Percentiles rank a stretch among this genome's conserved stretches.
Evolutionary conservation across 64 coral and sea anemone species (phyloP).

Genomic region (Porites australiensis): DNA sequence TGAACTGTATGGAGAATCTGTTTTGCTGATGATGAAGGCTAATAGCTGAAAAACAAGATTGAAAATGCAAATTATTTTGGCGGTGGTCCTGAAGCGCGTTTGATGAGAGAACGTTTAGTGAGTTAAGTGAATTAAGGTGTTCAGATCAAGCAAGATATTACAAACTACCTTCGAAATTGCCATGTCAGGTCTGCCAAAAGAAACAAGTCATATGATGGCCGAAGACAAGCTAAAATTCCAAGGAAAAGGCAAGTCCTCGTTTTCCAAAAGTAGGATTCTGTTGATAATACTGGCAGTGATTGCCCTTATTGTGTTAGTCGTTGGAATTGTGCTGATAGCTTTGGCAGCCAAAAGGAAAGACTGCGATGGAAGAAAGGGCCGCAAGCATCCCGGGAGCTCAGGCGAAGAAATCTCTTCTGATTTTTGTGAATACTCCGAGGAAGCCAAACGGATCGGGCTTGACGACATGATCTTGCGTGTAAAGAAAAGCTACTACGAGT

Average conservation of each 20-base stretch:
- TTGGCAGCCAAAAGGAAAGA: constrained; percentile 13
- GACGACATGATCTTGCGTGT: not conserved
- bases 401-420: not conserved
- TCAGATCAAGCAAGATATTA: no score
- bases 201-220: not conserved
- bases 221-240: constrained; percentile 4
- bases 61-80: no score
- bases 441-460: constrained; percentile 40
- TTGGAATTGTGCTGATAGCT: constrained; percentile 24
- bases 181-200: not conserved
- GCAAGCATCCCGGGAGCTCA: not conserved
- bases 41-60: no score
- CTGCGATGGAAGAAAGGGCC: not conserved
- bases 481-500: constrained; percentile 33
- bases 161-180: no score
- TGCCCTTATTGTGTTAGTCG: not conserved
- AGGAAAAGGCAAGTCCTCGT: not conserved
- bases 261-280: not conserved
- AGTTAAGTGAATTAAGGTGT: no score
- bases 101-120: no score
- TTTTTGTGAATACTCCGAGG: constrained; percentile 57
- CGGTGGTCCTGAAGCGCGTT: no score
- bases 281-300: not conserved
- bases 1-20: no score
- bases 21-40: no score